A percentile compares a stretch with the other conserved stretches of the same genome.
These are phyloP conservation scores for Hanleya hanleyi DNA, from an alignment of 2,888 invertebrate genomes.

Conservation along the genomic window DNA sequence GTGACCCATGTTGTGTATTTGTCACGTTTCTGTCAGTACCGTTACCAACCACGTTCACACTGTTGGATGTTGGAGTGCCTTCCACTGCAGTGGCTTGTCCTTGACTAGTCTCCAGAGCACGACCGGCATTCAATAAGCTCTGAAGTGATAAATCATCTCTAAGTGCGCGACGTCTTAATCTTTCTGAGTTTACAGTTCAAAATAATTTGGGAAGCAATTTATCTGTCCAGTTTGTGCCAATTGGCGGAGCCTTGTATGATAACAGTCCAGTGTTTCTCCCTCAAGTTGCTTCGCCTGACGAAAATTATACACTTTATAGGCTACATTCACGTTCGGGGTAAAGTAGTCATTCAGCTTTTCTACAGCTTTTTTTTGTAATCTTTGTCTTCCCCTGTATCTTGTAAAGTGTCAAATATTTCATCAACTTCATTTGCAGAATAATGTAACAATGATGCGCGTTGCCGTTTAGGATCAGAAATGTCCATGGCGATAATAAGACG, in stretches of 20 bases:
- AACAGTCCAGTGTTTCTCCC: constrained; percentile 10
- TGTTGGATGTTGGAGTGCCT: too few species aligned
- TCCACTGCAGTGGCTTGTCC: not conserved
- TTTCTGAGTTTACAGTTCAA: not conserved
- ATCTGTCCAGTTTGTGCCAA: constrained; percentile 2
- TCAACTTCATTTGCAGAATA: constrained; percentile 6
- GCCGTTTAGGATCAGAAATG: not conserved
- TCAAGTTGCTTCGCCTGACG: not conserved
- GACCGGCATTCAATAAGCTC: constrained; percentile 1
- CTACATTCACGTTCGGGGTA: constrained; percentile 10
- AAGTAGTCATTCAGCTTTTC: not conserved
- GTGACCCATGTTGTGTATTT: too few species aligned
- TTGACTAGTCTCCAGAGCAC: constrained; percentile 7
- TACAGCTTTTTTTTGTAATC: not conserved
- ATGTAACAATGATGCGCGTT: constrained; percentile 1
- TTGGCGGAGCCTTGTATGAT: constrained; percentile 11
- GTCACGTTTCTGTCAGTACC: too few species aligned
- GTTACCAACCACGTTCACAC: too few species aligned
- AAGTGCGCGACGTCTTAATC: constrained; percentile 1
- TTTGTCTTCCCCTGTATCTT: constrained; percentile 2
- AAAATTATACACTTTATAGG: constrained; percentile 2
- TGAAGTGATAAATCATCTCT: not conserved
- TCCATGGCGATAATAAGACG: constrained; percentile 4
- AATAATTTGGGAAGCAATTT: constrained; percentile 4
- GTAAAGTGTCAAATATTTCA: constrained; percentile 12